Evolutionary conservation across 2,888 invertebrate species (phyloP).

Genomic region (Ceratothoa steindachneri): DNA sequence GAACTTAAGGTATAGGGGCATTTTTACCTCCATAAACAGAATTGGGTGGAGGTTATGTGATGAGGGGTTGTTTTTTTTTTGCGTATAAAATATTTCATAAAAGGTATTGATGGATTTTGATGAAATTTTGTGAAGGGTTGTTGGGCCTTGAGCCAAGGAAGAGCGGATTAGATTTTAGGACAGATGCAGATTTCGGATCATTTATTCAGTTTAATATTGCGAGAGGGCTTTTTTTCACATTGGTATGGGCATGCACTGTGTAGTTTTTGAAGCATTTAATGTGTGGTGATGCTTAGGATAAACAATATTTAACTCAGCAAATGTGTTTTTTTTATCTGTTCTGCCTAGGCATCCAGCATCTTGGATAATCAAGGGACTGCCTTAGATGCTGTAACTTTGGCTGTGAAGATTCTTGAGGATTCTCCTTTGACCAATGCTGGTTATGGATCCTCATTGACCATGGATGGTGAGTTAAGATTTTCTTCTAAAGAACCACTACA

Average conservation of each 20-base stretch:
- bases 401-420: conserved; percentile 78
- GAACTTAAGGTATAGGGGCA: too few species aligned
- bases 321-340: neutral
- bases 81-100: too few species aligned
- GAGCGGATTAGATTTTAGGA: too few species aligned
- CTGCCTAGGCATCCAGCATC: conserved; percentile 50
- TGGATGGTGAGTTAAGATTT: conserved; percentile 61
- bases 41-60: too few species aligned
- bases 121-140: too few species aligned
- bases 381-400: conserved; percentile 74
- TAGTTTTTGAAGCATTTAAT: neutral
- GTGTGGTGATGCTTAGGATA: neutral
- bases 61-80: too few species aligned
- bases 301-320: neutral
- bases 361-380: conserved; percentile 67
- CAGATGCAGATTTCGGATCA: too few species aligned
- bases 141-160: too few species aligned
- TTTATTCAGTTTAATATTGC: too few species aligned
- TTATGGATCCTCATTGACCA: conserved; percentile 85
- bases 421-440: conserved; percentile 89
- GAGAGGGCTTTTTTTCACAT: neutral
- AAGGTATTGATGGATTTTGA: too few species aligned
- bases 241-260: neutral
- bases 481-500: neutral
- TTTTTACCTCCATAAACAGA: too few species aligned